phyloP scores from a whole-genome alignment of 2,113 vertebrate genomes.

The Sylvilagus bachmani region DNA sequence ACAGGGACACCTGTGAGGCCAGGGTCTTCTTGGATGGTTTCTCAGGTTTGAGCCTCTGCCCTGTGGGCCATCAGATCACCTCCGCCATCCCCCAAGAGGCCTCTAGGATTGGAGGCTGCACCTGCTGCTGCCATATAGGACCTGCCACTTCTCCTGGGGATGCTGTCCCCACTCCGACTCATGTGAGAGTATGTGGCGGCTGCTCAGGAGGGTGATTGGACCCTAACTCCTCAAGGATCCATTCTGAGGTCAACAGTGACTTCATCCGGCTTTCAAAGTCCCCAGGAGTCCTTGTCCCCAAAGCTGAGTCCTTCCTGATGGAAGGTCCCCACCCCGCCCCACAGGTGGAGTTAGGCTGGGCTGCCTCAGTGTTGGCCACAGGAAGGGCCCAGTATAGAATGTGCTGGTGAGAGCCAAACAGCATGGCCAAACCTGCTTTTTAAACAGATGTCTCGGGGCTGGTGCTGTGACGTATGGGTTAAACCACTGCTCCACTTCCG shows the following conservation, averaged over 20 bases:
- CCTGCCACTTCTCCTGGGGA: neutral
- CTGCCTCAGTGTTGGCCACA: neutral
- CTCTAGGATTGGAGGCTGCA: neutral
- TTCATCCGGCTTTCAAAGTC: constrained; percentile 50
- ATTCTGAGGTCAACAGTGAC: constrained; percentile 1
- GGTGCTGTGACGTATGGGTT: no score
- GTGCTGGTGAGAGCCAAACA: neutral
- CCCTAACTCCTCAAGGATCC: neutral
- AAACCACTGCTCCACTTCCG: no score
- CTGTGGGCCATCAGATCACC: neutral
- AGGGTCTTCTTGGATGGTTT: neutral
- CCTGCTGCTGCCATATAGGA: neutral
- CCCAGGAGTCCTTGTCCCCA: neutral
- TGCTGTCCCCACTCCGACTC: no score
- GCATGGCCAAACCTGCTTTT: neutral
- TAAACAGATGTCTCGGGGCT: no score
- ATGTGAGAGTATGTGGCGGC: neutral
- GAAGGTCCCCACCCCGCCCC: neutral
- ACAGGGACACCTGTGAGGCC: neutral
- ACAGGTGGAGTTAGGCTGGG: neutral
- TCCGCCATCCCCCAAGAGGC: neutral
- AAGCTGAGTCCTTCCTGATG: neutral
- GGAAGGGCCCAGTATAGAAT: neutral
- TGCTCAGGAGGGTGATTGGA: neutral
- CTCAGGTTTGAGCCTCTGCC: neutral